These are phyloP conservation scores for Sitta europaea DNA, from an alignment of 2,113 vertebrate species.

Conservation along the genomic window DNA sequence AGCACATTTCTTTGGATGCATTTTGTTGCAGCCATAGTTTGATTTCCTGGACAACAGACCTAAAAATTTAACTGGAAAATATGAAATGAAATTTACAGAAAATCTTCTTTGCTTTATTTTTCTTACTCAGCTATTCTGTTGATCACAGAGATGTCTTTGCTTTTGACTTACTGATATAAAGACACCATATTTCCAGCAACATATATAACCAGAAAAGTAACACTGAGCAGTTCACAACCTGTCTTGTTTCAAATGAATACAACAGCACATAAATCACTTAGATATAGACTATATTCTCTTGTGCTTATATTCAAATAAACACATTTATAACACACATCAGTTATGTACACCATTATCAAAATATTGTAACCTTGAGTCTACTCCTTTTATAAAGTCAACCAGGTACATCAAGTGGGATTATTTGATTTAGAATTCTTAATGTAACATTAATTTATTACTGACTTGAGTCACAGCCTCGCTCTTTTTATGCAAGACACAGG, in stretches of 20 bases:
- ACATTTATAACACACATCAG: background rate
- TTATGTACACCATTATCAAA: background rate
- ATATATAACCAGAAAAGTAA: background rate
- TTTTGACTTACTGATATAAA: background rate
- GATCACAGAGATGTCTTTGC: background rate
- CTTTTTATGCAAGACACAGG: background rate
- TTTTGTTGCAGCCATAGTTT: background rate
- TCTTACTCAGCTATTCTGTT: background rate
- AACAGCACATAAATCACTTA: background rate
- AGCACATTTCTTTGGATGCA: background rate
- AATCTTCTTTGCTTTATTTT: background rate
- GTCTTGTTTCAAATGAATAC: background rate
- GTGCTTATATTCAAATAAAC: background rate
- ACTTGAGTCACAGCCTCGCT: background rate
- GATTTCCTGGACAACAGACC: background rate
- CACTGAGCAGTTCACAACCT: background rate
- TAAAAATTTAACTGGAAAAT: background rate
- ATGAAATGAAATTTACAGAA: background rate
- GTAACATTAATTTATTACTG: background rate
- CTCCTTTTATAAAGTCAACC: background rate
- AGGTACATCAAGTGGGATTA: background rate
- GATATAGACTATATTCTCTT: background rate
- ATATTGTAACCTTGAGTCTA: background rate
- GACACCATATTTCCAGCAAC: background rate
- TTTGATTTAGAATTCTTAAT: background rate